phyloP scores from a whole-genome alignment of 2,113 vertebrate species.

The Nesoenas mayeri region DNA sequence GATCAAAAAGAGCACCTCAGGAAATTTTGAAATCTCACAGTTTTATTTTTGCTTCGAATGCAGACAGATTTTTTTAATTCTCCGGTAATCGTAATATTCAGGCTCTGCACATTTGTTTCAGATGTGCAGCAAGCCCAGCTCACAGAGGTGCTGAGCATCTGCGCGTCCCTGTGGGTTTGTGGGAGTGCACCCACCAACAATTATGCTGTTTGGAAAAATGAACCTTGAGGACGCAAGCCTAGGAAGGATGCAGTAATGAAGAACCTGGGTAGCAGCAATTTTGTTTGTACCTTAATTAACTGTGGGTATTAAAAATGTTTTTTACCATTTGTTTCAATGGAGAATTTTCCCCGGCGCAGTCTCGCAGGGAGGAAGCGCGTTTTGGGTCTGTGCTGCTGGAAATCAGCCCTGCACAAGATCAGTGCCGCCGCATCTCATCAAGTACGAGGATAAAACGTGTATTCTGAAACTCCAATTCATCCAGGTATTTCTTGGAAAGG shows the following conservation, averaged over 20 bases:
- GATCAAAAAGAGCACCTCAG: constrained; percentile 49
- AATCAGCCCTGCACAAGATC: background rate
- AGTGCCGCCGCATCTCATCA: background rate
- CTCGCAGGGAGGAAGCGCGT: background rate
- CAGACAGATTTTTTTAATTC: background rate
- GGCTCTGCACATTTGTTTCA: background rate
- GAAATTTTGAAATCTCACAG: constrained; percentile 12
- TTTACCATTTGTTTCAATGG: background rate
- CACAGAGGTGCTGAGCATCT: background rate
- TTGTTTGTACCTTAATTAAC: background rate
- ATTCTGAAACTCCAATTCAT: background rate
- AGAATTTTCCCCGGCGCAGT: background rate
- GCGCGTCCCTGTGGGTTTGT: background rate
- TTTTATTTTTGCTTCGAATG: constrained; percentile 27
- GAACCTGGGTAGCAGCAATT: background rate
- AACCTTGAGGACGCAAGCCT: constrained; percentile 3
- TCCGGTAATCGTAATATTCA: background rate
- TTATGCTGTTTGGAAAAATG: background rate
- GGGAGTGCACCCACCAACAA: background rate
- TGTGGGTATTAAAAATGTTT: background rate
- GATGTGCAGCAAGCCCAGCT: background rate
- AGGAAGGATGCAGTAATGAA: background rate
- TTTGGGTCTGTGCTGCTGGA: background rate
- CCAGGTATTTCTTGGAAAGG: background rate
- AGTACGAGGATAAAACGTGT: background rate